These are phyloP conservation scores for Crocodylus rhombifer DNA, from an alignment of 2,797 vertebrate genomes.

Conservation along the genomic window DNA sequence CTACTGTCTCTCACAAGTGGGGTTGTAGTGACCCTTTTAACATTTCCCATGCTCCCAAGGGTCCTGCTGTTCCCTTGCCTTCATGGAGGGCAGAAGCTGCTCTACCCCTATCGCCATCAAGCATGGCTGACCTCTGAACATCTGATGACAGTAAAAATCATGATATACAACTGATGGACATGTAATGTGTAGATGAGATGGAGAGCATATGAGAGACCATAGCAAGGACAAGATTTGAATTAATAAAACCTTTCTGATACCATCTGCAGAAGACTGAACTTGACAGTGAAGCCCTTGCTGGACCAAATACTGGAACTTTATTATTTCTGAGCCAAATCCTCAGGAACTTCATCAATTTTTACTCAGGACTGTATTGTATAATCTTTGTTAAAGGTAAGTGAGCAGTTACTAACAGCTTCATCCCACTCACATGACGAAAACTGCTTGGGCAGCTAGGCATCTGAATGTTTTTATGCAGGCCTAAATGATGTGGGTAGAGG, in stretches of 20 bases:
- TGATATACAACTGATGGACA: not conserved
- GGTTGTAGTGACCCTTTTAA: no score
- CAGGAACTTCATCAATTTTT: not conserved
- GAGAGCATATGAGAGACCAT: constrained; percentile 12
- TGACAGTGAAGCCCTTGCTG: not conserved
- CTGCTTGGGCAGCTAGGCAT: not conserved
- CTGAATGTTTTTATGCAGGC: not conserved
- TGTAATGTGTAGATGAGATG: constrained; percentile 14
- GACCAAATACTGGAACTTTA: not conserved
- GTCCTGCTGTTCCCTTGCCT: not conserved
- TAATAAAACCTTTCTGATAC: not conserved
- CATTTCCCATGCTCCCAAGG: no score
- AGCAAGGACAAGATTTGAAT: constrained; percentile 14
- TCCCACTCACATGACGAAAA: not conserved
- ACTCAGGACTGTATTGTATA: not conserved
- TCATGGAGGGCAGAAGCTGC: not conserved
- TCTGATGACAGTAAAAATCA: not conserved
- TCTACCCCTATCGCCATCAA: not conserved
- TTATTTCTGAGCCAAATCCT: not conserved
- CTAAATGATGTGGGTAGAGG: not conserved
- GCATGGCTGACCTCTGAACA: not conserved
- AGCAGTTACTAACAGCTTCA: not conserved
- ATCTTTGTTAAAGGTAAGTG: not conserved
- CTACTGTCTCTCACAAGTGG: no score
- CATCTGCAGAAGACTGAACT: not conserved